Conservation (phyloP, 53 echinoderm and acorn worm species). For the Echinometra lucunter region DNA sequence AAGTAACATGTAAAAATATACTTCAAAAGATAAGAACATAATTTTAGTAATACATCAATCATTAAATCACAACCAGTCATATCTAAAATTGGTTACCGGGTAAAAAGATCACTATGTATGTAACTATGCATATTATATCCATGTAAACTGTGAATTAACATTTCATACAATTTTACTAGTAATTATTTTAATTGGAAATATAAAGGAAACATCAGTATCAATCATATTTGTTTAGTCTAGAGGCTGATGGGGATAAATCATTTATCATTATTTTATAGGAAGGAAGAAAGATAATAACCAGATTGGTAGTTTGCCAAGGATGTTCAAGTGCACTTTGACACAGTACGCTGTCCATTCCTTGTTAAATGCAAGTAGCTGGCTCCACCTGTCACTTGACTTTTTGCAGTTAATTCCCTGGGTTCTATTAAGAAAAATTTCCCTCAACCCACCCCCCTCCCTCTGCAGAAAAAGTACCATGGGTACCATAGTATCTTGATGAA, state of each 20-base stretch:
- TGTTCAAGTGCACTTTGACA: constrained; percentile 13
- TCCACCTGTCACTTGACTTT: neutral
- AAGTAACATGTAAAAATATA: neutral
- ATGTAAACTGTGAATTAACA: neutral
- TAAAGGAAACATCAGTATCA: neutral
- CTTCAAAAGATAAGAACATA: neutral
- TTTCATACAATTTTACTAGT: neutral
- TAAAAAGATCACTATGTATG: neutral
- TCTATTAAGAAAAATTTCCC: too few relatives aligned
- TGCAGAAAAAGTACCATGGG: too few relatives aligned
- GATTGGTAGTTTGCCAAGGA: neutral
- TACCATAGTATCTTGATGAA: too few relatives aligned
- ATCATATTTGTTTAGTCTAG: neutral
- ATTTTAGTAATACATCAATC: neutral
- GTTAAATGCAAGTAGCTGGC: neutral
- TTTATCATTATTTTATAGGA: too few relatives aligned
- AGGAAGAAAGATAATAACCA: constrained; percentile 15
- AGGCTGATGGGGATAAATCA: neutral
- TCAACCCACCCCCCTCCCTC: too few relatives aligned
- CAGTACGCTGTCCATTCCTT: neutral
- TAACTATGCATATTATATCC: neutral
- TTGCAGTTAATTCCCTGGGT: too few relatives aligned
- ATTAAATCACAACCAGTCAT: neutral
- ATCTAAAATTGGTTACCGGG: neutral
- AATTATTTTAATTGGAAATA: neutral